Percentiles rank a stretch among this genome's conserved stretches.
Conservation (phyloP, 2,888 invertebrate genomes). For the Acleris sparsana region DNA sequence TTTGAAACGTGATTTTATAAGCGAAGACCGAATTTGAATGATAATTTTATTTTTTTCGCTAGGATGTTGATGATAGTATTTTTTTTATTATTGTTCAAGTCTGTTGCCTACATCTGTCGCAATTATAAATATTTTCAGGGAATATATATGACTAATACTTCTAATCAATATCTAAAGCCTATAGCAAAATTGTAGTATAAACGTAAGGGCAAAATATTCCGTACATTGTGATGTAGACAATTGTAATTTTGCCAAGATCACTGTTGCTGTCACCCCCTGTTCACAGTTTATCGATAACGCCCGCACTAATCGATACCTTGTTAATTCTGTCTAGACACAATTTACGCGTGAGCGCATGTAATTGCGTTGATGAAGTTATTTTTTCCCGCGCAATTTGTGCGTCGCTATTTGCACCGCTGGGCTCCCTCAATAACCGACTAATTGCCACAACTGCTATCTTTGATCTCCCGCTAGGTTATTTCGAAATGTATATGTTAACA, state of each 20-base stretch:
- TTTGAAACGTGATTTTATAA: conserved; percentile 5
- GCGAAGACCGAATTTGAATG: neutral
- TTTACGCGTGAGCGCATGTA: conserved; percentile 43
- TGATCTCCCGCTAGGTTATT: conserved; percentile 42
- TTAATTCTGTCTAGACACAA: conserved; percentile 39
- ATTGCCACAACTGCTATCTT: conserved; percentile 49
- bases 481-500: conserved; percentile 42
- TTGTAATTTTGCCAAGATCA: conserved; percentile 1
- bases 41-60: too few species aligned
- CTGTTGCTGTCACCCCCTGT: neutral
- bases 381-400: conserved; percentile 49
- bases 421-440: conserved; percentile 49
- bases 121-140: too few species aligned
- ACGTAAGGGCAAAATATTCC: too few species aligned
- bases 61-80: too few species aligned
- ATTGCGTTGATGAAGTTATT: conserved; percentile 58
- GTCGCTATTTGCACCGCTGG: conserved; percentile 41
- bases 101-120: too few species aligned
- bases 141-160: too few species aligned
- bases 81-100: too few species aligned
- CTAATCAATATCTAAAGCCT: too few species aligned
- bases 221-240: neutral
- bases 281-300: conserved; percentile 33
- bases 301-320: conserved; percentile 41
- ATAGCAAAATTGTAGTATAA: too few species aligned